Evolutionary conservation across 2,888 invertebrate species (phyloP).

Genomic region (Melangyna quadrimaculata): DNA sequence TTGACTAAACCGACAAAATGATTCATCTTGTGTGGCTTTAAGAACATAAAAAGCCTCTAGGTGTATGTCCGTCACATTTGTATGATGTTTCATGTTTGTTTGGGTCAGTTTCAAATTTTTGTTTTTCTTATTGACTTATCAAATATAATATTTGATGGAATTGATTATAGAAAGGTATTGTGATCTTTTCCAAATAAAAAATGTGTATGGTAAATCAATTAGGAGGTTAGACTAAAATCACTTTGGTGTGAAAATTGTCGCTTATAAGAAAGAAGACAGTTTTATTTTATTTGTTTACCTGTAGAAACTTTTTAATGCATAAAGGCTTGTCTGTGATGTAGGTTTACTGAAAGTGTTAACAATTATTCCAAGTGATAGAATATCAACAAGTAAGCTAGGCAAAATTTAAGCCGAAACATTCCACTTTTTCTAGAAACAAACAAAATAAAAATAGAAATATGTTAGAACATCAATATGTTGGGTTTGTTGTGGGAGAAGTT

Average conservation of each 20-base stretch:
- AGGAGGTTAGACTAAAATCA: background rate
- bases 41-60: background rate
- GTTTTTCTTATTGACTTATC: constrained; percentile 19
- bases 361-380: too few species aligned
- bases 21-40: constrained; percentile 52
- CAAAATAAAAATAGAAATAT: too few species aligned
- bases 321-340: background rate
- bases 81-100: constrained; percentile 39
- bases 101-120: constrained; percentile 41
- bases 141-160: background rate
- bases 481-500: too few species aligned
- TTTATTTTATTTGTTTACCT: background rate
- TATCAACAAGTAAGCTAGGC: background rate
- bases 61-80: too few species aligned
- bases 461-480: too few species aligned
- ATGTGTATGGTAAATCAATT: background rate
- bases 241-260: constrained; percentile 21
- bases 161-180: constrained; percentile 1
- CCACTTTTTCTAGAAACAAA: too few species aligned
- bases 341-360: background rate
- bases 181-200: background rate
- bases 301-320: background rate
- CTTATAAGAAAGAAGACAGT: background rate
- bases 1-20: constrained; percentile 29
- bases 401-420: too few species aligned